These are phyloP conservation scores for Hylaea fasciaria DNA, from an alignment of 2,888 invertebrate species.

Conservation along the genomic window DNA sequence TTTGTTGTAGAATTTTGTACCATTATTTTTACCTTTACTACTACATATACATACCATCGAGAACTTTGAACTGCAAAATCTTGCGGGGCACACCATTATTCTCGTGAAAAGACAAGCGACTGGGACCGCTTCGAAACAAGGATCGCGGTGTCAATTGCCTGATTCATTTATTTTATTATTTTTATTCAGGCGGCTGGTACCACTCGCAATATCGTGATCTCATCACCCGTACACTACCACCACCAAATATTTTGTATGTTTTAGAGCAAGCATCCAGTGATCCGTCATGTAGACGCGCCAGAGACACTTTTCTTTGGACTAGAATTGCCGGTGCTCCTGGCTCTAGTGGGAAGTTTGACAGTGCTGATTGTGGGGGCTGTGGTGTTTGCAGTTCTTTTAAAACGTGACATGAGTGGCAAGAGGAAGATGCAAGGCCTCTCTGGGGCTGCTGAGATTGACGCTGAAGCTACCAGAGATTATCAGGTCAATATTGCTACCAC, in stretches of 20 bases:
- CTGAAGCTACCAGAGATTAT: conserved; percentile 96
- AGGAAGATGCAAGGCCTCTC: conserved; percentile 93
- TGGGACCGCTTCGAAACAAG: no score
- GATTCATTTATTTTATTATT: no score
- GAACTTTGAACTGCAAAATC: no score
- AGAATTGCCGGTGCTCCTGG: conserved; percentile 69
- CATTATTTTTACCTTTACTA: no score
- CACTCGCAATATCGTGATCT: no score
- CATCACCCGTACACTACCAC: neutral
- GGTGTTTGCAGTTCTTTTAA: conserved; percentile 85
- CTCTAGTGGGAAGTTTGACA: conserved; percentile 69
- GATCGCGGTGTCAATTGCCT: no score
- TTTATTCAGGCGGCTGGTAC: no score
- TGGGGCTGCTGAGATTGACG: conserved; percentile 87
- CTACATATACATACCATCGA: no score
- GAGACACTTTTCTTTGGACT: conserved; percentile 62
- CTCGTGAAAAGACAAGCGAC: no score
- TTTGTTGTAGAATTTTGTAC: no score
- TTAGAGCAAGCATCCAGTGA: conserved; percentile 74
- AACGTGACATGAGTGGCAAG: conserved; percentile 90
- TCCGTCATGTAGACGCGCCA: conserved; percentile 58
- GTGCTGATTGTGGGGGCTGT: conserved; percentile 72
- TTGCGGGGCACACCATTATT: no score
- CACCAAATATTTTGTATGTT: conserved; percentile 18
- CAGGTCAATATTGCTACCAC: conserved; percentile 86